Conservation (phyloP, 2,888 invertebrate genomes). For the Dryomyza anilis region DNA sequence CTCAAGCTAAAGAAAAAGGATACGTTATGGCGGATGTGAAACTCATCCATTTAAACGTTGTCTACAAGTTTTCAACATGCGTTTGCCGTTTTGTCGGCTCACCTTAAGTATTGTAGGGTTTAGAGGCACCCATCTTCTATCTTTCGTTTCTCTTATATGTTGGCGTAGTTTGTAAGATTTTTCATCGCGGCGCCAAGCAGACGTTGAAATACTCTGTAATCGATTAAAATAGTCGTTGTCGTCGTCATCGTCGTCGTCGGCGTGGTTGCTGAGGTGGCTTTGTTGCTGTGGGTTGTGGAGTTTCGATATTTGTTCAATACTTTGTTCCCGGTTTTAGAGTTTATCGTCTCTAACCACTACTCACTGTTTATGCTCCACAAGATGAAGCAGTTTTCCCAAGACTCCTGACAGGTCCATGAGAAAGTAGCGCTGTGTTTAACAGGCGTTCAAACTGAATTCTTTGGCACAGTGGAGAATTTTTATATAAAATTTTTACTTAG, state of each 20-base stretch:
- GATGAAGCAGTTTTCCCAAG: slow-evolving; percentile 3
- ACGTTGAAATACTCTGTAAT: slow-evolving; percentile 55
- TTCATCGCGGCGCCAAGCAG: slow-evolving; percentile 53
- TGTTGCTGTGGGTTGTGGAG: neutral
- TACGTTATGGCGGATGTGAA: slow-evolving; percentile 50
- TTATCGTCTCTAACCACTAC: neutral
- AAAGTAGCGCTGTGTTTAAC: too few relatives aligned
- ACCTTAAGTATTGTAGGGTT: too few relatives aligned
- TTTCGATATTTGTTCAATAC: neutral
- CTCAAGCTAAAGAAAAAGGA: slow-evolving; percentile 35
- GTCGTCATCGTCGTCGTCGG: slow-evolving; percentile 3
- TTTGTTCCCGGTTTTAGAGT: neutral
- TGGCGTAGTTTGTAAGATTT: slow-evolving; percentile 44
- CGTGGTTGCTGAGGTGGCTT: neutral
- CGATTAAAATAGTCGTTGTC: slow-evolving; percentile 40
- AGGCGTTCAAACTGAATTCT: too few relatives aligned
- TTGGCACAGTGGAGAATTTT: too few relatives aligned
- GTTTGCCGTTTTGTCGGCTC: slow-evolving; percentile 37
- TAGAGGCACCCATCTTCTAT: neutral
- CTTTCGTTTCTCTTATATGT: neutral
- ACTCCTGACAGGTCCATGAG: slow-evolving; percentile 6
- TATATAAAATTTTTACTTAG: too few relatives aligned
- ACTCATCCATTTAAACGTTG: slow-evolving; percentile 59
- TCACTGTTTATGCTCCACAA: neutral
- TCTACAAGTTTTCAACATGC: slow-evolving; percentile 53